A percentile compares a stretch with the other conserved stretches of the same genome.
Conservation (phyloP, 35 echinoderm and acorn worm species). For the Lytechinus pictus region DNA sequence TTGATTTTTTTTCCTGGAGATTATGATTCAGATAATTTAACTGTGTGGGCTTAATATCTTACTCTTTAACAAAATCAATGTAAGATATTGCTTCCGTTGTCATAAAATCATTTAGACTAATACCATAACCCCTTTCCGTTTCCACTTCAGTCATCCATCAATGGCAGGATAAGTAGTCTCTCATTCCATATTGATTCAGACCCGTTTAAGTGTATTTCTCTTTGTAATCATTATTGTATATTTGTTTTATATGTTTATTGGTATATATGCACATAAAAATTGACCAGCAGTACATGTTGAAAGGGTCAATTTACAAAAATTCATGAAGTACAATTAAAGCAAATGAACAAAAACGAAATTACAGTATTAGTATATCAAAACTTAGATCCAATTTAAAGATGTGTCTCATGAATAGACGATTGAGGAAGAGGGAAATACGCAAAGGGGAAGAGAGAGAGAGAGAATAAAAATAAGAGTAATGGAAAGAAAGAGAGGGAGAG, state of each 20-base stretch:
- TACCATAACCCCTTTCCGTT: background rate
- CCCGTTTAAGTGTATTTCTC: background rate
- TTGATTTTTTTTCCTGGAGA: background rate
- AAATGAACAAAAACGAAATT: too few relatives aligned
- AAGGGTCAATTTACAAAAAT: too few relatives aligned
- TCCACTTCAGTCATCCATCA: background rate
- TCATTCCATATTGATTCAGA: background rate
- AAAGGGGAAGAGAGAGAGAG: too few relatives aligned
- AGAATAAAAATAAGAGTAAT: too few relatives aligned
- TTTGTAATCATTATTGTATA: background rate
- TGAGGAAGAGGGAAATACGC: too few relatives aligned
- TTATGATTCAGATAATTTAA: background rate
- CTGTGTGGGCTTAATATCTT: background rate
- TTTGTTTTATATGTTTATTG: background rate
- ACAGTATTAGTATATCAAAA: too few relatives aligned
- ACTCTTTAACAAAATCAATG: background rate
- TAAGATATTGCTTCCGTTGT: background rate
- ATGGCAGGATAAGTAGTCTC: background rate
- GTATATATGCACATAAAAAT: too few relatives aligned
- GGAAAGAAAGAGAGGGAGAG: too few relatives aligned
- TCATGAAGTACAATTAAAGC: too few relatives aligned
- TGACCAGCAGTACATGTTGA: too few relatives aligned
- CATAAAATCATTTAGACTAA: background rate
- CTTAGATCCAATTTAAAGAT: too few relatives aligned
- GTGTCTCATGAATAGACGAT: too few relatives aligned